These are phyloP conservation scores for Brachynemurus nebulosus DNA, from an alignment of 2,888 invertebrate species.

Conservation along the genomic window DNA sequence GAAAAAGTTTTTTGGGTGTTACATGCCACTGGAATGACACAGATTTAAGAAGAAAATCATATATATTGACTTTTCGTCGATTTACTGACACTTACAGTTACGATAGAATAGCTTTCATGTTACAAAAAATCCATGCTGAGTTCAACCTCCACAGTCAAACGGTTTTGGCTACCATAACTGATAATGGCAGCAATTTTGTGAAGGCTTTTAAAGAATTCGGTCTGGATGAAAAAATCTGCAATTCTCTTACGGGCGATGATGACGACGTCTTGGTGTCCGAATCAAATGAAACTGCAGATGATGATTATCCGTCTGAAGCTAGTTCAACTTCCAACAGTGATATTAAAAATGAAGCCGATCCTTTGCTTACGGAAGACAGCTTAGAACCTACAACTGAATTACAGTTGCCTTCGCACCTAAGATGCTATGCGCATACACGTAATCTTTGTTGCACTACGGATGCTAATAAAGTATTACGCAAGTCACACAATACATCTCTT, in stretches of 20 bases:
- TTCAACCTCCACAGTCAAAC: too few species aligned
- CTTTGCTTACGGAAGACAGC: background rate
- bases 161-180: too few species aligned
- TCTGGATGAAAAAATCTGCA: background rate
- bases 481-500: background rate
- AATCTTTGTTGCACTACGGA: background rate
- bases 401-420: background rate
- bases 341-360: background rate
- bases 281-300: background rate
- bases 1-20: too few species aligned
- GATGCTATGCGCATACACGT: background rate
- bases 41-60: too few species aligned
- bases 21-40: too few species aligned
- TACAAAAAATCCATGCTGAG: too few species aligned
- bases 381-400: background rate
- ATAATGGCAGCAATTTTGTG: background rate
- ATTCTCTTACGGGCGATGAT: background rate
- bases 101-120: too few species aligned
- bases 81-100: too few species aligned
- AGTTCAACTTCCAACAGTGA: too few species aligned
- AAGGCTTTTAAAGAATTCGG: background rate
- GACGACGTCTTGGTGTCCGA: too few species aligned
- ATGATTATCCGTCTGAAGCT: background rate
- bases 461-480: background rate
- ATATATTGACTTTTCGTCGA: too few species aligned